Evolutionary conservation across 1,140 invertebrate species (phyloP).

Genomic region (Protaetia brevitarsis): DNA sequence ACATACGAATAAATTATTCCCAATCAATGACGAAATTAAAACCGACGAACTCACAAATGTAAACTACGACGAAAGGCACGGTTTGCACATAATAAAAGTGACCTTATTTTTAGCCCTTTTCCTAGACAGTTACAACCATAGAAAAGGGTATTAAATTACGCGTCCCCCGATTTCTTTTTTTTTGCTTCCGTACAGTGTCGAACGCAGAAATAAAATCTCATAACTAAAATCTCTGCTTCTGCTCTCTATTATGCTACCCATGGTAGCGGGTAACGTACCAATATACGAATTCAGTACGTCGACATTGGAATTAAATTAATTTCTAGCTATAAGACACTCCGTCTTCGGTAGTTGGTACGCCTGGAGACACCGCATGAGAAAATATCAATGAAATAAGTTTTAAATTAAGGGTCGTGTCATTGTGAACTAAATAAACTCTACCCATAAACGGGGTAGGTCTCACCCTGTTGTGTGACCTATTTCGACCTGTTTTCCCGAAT

Average conservation of each 20-base stretch:
- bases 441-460: slow-evolving; percentile 26
- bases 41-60: not conserved
- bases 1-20: not conserved
- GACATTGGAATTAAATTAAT: slow-evolving; percentile 12
- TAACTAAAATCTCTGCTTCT: too few relatives aligned
- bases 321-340: slow-evolving; percentile 22
- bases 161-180: slow-evolving; percentile 18
- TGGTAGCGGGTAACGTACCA: slow-evolving; percentile 21
- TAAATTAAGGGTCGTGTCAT: slow-evolving; percentile 41
- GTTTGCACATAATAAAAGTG: slow-evolving; percentile 31
- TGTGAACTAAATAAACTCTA: slow-evolving; percentile 32
- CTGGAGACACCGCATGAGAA: slow-evolving; percentile 33
- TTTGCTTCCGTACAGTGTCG: not conserved
- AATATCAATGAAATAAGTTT: slow-evolving; percentile 40
- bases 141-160: slow-evolving; percentile 42
- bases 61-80: slow-evolving; percentile 1
- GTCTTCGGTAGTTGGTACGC: slow-evolving; percentile 26
- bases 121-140: slow-evolving; percentile 35
- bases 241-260: too few relatives aligned
- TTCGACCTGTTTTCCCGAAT: slow-evolving; percentile 28
- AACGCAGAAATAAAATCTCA: slow-evolving; percentile 31
- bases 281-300: slow-evolving; percentile 26
- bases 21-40: slow-evolving; percentile 15
- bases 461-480: slow-evolving; percentile 32
- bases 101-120: slow-evolving; percentile 34